phyloP scores from a whole-genome alignment of 2,888 invertebrate genomes.

The Stomorhina lunata region DNA sequence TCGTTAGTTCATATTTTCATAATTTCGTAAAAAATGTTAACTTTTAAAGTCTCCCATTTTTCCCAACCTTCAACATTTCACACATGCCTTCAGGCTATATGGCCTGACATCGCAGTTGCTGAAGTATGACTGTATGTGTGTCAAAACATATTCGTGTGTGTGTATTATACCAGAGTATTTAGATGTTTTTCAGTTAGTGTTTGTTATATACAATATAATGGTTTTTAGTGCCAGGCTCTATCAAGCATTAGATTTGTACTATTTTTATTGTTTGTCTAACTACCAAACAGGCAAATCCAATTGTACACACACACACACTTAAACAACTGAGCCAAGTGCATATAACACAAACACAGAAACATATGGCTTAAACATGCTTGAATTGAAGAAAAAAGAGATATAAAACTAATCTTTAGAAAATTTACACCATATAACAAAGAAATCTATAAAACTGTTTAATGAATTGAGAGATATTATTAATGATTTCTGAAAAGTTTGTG shows the following conservation, averaged over 20 bases:
- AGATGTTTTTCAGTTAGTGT: conserved; percentile 28
- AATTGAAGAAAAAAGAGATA: neutral
- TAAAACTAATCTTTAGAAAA: neutral
- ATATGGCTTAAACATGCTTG: conserved; percentile 31
- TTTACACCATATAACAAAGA: neutral
- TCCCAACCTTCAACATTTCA: neutral
- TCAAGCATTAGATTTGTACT: conserved; percentile 56
- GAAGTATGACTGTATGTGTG: neutral
- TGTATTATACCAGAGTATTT: conserved; percentile 4
- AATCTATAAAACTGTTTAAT: neutral
- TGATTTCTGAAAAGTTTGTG: too few species aligned
- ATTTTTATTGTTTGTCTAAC: conserved; percentile 49
- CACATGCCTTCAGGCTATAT: neutral
- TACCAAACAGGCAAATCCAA: conserved; percentile 34
- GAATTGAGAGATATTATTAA: too few species aligned
- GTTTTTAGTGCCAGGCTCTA: conserved; percentile 56
- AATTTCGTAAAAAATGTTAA: too few species aligned
- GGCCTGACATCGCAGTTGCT: conserved; percentile 1
- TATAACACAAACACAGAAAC: conserved; percentile 35
- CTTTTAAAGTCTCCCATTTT: neutral
- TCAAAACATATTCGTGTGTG: conserved; percentile 1
- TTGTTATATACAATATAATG: conserved; percentile 41
- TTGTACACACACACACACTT: neutral
- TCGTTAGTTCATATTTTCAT: too few species aligned
- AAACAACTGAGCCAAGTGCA: conserved; percentile 27